Percentiles rank a stretch among this genome's conserved stretches.
phyloP scores from a whole-genome alignment of 2,797 vertebrate genomes.

The Hafferia zeledoni region DNA sequence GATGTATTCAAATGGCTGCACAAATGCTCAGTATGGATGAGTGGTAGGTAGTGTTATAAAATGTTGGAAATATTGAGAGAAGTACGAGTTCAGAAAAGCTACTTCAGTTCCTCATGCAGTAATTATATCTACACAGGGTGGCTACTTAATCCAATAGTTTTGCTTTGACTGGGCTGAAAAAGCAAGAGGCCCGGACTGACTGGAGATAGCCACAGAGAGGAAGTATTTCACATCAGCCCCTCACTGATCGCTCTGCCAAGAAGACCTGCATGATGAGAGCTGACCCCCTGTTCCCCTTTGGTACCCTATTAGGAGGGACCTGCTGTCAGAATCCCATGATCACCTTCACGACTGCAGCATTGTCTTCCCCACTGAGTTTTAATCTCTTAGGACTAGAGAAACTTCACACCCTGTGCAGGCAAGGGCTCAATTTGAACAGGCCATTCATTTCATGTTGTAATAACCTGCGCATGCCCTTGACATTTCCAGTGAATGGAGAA shows the following conservation, averaged over 20 bases:
- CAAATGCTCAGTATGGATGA: not conserved
- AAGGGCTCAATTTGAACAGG: not conserved
- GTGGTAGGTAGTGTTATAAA: not conserved
- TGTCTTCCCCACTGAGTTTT: not conserved
- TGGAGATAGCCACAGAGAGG: not conserved
- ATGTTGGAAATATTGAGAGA: not conserved
- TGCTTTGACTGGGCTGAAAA: not conserved
- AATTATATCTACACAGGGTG: fast-evolving
- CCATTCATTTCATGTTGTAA: constrained; percentile 45
- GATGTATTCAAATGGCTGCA: not conserved
- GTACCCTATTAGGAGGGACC: not conserved
- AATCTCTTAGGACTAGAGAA: not conserved
- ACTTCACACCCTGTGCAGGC: fast-evolving
- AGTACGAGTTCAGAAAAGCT: not conserved
- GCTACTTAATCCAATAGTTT: not conserved
- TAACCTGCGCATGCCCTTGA: constrained; percentile 60
- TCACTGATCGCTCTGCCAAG: not conserved
- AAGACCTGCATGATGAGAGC: not conserved
- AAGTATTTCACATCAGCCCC: not conserved
- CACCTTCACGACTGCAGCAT: fast-evolving
- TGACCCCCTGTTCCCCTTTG: fast-evolving
- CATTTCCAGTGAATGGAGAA: constrained; percentile 47
- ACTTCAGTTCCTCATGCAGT: not conserved
- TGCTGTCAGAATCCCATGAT: not conserved
- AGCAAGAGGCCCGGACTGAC: fast-evolving